Evolutionary conservation across 2,113 vertebrate genomes (phyloP).

Genomic region (Hippocampus comes): DNA sequence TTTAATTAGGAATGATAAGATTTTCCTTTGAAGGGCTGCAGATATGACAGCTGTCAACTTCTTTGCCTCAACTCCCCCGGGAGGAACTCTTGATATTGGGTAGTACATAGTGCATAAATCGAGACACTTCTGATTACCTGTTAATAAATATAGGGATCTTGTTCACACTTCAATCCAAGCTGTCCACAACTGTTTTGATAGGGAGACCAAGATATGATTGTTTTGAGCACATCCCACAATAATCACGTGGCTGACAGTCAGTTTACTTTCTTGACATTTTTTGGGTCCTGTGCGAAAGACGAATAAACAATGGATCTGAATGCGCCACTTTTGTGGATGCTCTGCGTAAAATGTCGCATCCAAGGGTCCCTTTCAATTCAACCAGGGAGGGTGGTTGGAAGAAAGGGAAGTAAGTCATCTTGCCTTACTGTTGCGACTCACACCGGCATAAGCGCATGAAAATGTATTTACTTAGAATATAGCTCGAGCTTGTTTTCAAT

Average conservation of each 20-base stretch:
- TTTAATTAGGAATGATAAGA: constrained; percentile 50
- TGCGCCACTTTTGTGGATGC: too few species aligned
- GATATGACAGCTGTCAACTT: constrained; percentile 47
- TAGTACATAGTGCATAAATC: constrained; percentile 53
- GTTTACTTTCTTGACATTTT: background rate
- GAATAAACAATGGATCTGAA: too few species aligned
- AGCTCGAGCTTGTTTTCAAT: too few species aligned
- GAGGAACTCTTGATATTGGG: constrained; percentile 38
- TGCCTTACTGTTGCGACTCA: too few species aligned
- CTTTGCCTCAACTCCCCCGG: constrained; percentile 30
- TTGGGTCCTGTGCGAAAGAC: too few species aligned
- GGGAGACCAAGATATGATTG: background rate
- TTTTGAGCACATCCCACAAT: background rate
- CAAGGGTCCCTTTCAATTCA: too few species aligned
- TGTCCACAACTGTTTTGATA: background rate
- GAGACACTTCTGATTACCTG: background rate
- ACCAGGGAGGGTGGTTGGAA: too few species aligned
- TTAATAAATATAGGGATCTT: background rate
- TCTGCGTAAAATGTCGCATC: too few species aligned
- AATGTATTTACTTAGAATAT: too few species aligned
- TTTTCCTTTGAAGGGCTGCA: constrained; percentile 32
- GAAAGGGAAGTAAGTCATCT: too few species aligned
- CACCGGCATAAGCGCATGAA: too few species aligned
- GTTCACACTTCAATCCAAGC: background rate
- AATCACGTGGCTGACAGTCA: background rate